A percentile compares a stretch with the other conserved stretches of the same genome.
phyloP scores from a whole-genome alignment of 1,140 invertebrate genomes.

The Wiebesia pumilae region DNA sequence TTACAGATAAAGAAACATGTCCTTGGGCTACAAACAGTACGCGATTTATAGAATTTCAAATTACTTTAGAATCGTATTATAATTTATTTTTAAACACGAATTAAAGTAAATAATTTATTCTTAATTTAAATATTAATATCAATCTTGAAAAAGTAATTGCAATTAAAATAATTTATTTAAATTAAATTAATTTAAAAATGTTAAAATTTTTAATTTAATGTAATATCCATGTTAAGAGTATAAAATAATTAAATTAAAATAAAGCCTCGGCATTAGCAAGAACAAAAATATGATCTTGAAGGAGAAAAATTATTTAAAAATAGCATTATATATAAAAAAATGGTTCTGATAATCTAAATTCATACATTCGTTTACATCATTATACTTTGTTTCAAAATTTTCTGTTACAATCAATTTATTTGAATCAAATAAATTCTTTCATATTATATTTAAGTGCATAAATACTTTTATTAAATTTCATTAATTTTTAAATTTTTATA shows the following conservation, averaged over 20 bases:
- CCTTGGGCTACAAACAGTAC: background rate
- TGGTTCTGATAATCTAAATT: background rate
- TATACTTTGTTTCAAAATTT: background rate
- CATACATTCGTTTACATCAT: background rate
- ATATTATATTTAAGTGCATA: too few relatives aligned
- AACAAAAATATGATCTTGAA: background rate
- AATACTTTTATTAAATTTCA: too few relatives aligned
- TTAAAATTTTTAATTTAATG: too few relatives aligned
- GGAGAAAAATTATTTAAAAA: background rate
- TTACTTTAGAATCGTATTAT: background rate
- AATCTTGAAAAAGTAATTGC: background rate
- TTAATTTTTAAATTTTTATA: too few relatives aligned
- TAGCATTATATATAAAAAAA: background rate
- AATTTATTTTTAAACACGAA: background rate
- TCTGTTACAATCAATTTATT: too few relatives aligned
- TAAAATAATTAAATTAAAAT: too few relatives aligned
- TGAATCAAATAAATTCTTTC: too few relatives aligned
- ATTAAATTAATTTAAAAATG: too few relatives aligned
- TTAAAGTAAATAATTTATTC: background rate
- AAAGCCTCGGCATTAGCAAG: background rate
- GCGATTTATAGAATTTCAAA: background rate
- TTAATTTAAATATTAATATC: too few relatives aligned
- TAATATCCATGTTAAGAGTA: background rate
- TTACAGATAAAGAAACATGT: slow-evolving; percentile 52
- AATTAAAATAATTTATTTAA: background rate